phyloP scores from a whole-genome alignment of 2,113 vertebrate species.

The Brienomyrus brachyistius region DNA sequence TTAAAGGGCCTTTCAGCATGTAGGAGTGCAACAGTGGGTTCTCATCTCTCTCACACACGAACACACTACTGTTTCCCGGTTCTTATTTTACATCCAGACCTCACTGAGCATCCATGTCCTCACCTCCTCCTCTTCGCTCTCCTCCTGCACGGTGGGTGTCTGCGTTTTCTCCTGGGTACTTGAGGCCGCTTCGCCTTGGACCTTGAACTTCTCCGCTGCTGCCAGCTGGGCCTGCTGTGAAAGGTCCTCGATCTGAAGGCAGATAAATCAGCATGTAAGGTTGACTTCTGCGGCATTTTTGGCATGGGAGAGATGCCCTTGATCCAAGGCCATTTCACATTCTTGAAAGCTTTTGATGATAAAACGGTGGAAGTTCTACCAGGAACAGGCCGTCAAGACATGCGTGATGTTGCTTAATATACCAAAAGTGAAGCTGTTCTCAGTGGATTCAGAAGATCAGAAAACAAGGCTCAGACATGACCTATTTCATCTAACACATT shows the following conservation, averaged over 20 bases:
- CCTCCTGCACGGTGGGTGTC: conserved; percentile 97
- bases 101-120: conserved; percentile 11
- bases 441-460: conserved; percentile 77
- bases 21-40: no score
- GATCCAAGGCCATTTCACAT: not conserved
- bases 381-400: not conserved
- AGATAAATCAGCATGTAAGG: conserved; percentile 15
- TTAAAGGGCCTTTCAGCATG: no score
- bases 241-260: conserved; percentile 86
- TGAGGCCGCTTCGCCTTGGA: conserved; percentile 91
- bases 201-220: conserved; percentile 97
- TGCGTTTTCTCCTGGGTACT: conserved; percentile 98
- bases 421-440: conserved; percentile 43
- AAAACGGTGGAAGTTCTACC: not conserved
- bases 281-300: not conserved
- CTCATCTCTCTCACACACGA: no score
- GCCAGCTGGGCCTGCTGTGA: conserved; percentile 96
- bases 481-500: not conserved
- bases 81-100: not conserved
- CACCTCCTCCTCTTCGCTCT: conserved; percentile 98
- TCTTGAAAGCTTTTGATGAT: not conserved
- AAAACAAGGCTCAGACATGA: conserved; percentile 11
- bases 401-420: not conserved
- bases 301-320: not conserved
- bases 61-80: not conserved